phyloP scores from a whole-genome alignment of 2,888 invertebrate species.

The Andrena trimmerana region DNA sequence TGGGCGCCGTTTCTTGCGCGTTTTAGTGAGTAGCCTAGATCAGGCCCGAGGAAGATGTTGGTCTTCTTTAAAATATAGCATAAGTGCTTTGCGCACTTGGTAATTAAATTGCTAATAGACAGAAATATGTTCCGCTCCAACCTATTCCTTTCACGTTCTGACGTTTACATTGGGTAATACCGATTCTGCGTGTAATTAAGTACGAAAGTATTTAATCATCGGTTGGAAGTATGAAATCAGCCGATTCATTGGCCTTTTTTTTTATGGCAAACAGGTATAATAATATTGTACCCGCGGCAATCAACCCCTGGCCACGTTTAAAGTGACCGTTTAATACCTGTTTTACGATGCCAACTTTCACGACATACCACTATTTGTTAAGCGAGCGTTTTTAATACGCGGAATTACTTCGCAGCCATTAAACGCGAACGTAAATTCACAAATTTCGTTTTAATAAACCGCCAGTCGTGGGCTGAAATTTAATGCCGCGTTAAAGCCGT shows the following conservation, averaged over 20 bases:
- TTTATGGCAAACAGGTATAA: background rate
- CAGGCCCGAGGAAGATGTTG: too few relatives aligned
- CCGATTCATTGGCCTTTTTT: background rate
- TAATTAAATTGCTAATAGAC: too few relatives aligned
- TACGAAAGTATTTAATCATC: background rate
- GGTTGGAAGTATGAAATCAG: background rate
- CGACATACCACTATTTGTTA: slow-evolving; percentile 2
- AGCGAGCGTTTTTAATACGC: background rate
- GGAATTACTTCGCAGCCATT: slow-evolving; percentile 15
- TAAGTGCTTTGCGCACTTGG: too few relatives aligned
- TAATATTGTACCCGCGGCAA: slow-evolving; percentile 4
- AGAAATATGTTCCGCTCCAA: too few relatives aligned
- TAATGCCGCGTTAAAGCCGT: slow-evolving; percentile 10
- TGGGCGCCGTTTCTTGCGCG: too few relatives aligned
- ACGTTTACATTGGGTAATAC: too few relatives aligned
- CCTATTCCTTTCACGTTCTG: too few relatives aligned
- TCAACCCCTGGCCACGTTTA: slow-evolving; percentile 2
- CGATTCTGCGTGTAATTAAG: background rate
- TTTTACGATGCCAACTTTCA: slow-evolving; percentile 14
- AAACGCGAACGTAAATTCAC: slow-evolving; percentile 7
- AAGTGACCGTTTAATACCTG: slow-evolving; percentile 13
- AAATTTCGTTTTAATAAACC: slow-evolving; percentile 29
- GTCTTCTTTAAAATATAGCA: too few relatives aligned
- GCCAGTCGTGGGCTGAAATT: slow-evolving; percentile 9
- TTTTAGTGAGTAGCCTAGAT: too few relatives aligned